Evolutionary conservation across 2,113 vertebrate species (phyloP).

Genomic region (Otolemur garnettii): DNA sequence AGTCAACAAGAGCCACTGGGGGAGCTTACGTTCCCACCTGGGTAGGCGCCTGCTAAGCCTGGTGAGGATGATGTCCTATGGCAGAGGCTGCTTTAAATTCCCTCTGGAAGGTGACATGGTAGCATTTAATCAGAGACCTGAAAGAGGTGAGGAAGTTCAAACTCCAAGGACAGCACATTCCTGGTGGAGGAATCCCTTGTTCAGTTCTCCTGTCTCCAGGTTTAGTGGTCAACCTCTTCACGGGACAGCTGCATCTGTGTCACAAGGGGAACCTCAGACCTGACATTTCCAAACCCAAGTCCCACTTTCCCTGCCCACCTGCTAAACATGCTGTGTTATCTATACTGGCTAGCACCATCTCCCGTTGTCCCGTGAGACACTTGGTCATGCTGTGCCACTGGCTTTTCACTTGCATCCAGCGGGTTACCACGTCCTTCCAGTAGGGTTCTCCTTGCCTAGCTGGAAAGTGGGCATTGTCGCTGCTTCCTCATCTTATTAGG

Average conservation of each 20-base stretch:
- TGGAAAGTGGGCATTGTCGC: too few relatives aligned
- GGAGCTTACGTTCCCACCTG: background rate
- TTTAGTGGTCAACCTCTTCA: background rate
- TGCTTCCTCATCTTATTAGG: background rate
- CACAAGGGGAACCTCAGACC: background rate
- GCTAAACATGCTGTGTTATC: rapidly evolving
- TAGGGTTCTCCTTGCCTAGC: background rate
- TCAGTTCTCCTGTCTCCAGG: background rate
- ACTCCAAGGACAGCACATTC: background rate
- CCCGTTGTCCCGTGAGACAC: background rate
- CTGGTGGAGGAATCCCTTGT: background rate
- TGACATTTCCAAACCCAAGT: background rate
- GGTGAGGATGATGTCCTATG: too few relatives aligned
- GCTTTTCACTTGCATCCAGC: background rate
- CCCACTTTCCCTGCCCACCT: background rate
- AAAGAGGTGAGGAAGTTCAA: background rate
- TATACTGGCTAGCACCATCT: background rate
- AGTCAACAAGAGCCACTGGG: too few relatives aligned
- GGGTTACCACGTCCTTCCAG: background rate
- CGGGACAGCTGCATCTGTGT: background rate
- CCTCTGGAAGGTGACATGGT: background rate
- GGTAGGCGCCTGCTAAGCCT: background rate
- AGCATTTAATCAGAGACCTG: background rate
- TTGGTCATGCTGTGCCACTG: background rate
- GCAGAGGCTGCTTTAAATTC: background rate